Percentiles rank a stretch among this genome's conserved stretches.
Evolutionary conservation across 1,140 invertebrate species (phyloP).

Genomic region (Thaumatotibia leucotreta): DNA sequence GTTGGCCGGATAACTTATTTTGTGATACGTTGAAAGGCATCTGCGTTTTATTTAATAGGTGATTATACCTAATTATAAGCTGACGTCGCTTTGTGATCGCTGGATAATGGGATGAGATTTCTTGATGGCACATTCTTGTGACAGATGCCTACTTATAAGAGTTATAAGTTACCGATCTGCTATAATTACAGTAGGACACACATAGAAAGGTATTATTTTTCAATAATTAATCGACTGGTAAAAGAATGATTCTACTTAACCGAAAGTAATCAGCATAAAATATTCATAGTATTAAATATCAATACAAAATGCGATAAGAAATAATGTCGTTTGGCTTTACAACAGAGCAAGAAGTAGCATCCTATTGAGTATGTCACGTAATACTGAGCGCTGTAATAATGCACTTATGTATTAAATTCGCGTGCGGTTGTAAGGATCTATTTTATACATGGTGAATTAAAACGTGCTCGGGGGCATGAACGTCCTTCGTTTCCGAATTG

Average conservation of each 20-base stretch:
- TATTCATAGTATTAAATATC: background rate
- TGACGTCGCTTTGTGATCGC: background rate
- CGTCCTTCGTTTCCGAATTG: conserved; percentile 46
- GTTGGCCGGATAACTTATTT: background rate
- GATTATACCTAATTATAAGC: background rate
- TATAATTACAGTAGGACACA: no score
- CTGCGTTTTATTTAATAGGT: background rate
- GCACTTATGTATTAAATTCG: background rate
- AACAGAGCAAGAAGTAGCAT: background rate
- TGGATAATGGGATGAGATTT: background rate
- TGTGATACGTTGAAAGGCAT: background rate
- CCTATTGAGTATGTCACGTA: background rate
- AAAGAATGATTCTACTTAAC: background rate
- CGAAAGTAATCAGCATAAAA: conserved; percentile 2
- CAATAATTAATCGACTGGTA: no score
- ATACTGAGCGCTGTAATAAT: background rate
- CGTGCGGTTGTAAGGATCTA: background rate
- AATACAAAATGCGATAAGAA: background rate
- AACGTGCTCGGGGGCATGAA: conserved; percentile 45
- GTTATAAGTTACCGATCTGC: no score
- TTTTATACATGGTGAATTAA: conserved; percentile 20
- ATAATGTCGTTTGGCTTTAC: background rate
- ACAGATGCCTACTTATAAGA: no score
- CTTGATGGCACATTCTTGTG: no score
- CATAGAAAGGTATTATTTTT: no score